Conservation (phyloP, 1,140 invertebrate species). For the Neodiprion fabricii region DNA sequence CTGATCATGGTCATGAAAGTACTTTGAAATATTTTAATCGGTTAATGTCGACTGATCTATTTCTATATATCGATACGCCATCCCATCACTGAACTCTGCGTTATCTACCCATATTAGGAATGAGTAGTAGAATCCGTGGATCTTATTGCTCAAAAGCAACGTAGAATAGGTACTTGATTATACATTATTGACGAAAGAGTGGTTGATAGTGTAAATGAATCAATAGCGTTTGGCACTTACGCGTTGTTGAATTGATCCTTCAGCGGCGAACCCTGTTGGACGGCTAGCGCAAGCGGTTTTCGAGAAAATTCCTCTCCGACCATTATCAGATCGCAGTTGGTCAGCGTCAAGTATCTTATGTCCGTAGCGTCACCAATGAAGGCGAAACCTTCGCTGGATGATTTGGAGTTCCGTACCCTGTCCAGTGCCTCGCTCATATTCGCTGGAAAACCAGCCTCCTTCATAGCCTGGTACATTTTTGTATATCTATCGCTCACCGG, state of each 20-base stretch:
- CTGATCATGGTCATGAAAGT: too few species aligned
- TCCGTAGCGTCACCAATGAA: constrained; percentile 95
- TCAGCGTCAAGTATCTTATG: constrained; percentile 85
- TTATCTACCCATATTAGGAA: too few species aligned
- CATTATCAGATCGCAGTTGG: constrained; percentile 88
- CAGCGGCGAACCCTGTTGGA: constrained; percentile 93
- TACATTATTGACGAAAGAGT: too few species aligned
- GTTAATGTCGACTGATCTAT: too few species aligned
- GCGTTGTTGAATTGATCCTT: constrained; percentile 92
- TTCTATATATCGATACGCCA: too few species aligned
- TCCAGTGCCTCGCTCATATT: constrained; percentile 79
- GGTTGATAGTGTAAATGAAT: too few species aligned
- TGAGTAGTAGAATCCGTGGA: too few species aligned
- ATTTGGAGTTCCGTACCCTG: constrained; percentile 75
- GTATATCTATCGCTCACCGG: constrained; percentile 98
- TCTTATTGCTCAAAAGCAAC: too few species aligned
- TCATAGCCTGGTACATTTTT: constrained; percentile 98
- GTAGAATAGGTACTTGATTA: too few species aligned
- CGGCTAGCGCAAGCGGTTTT: constrained; percentile 95
- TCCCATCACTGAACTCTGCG: too few species aligned
- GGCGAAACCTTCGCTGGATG: constrained; percentile 87
- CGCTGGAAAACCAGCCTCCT: constrained; percentile 82
- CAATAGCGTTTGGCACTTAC: constrained; percentile 62
- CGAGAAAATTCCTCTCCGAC: constrained; percentile 96
- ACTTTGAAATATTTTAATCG: too few species aligned